Base-by-base conservation (phyloP, 2,113 vertebrate genomes). In the Entosphenus tridentatus region DNA sequence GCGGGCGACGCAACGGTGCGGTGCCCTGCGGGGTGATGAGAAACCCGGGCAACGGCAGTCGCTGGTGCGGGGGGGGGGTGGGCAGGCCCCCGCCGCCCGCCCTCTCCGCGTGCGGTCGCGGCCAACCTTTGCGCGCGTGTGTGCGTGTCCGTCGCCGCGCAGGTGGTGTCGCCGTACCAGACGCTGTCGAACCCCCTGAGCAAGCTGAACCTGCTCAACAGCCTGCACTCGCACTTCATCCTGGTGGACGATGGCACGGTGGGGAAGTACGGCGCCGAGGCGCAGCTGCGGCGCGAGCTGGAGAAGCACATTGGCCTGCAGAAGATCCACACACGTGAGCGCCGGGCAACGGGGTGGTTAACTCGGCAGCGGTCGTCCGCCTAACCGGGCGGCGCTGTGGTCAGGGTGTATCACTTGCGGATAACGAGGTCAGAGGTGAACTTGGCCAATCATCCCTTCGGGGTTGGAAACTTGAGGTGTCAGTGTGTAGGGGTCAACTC, bases 271-370 rank as follows among this genome's bases (percentile, higher is more conserved):
- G 93, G 93, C 7, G 85, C 88, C 14, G 93, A 98, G 83, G 89
- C 93, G 71, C 83, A 82, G 72, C 78, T 98, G 71, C 78, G 93
- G 71, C 80, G 89, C 75, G 87, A 97, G 75, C 81, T 98, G 77
- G 90, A 98, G 82, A 96, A 96, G 81, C 88, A 88, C 54, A 88
- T 98, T 78, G 95, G 89, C 80, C 85, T 96, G 70, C 92, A 97
- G 76, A 84, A 85, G 76, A 98, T 98, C 76, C 92, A 98, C 73
- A 92, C 92, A 74, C 85, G 92, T 98, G 81, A 84, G 91, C 75
- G 57, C 54, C 73, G 73, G 39, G 68, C 17, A 16, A 56, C 16
- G 55, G 12, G 12, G 8, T 58, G 3, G 55, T 72, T 55, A 56
- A 17, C 55, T n/a, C 68, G 62, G 62, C 57, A 18, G n/a, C 57